Evolutionary conservation across 2,113 vertebrate genomes (phyloP).

Genomic region (Bolborhynchus lineola): DNA sequence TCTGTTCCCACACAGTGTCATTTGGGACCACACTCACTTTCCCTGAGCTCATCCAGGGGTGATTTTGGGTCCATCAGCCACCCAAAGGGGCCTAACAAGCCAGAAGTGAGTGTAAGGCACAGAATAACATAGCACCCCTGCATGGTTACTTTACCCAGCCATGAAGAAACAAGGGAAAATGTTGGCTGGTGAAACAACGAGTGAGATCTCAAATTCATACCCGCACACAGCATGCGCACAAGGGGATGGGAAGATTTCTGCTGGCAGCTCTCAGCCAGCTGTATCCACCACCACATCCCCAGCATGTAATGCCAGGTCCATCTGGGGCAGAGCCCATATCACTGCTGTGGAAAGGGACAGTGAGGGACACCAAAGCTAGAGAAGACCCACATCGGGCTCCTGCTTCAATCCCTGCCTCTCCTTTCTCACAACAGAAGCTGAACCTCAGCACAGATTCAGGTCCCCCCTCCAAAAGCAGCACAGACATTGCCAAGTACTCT

Average conservation of each 20-base stretch:
- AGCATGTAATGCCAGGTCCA: fast-evolving
- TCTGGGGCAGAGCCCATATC: fast-evolving
- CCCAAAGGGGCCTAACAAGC: background rate
- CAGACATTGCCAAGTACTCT: background rate
- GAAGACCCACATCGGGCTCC: background rate
- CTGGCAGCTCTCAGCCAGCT: background rate
- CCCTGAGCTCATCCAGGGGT: background rate
- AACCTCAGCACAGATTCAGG: background rate
- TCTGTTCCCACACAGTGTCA: background rate
- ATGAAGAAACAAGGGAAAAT: background rate
- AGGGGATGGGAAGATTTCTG: background rate
- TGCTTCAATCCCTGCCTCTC: background rate
- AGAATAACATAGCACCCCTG: background rate
- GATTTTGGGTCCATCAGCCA: background rate
- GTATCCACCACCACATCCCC: background rate
- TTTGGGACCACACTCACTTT: background rate
- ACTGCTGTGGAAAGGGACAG: background rate
- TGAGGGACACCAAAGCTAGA: background rate
- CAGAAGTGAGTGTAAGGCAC: background rate
- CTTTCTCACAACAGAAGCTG: background rate
- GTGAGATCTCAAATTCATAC: background rate
- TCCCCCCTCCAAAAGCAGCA: background rate
- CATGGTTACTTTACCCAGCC: background rate
- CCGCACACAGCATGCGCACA: background rate
- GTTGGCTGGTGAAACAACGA: background rate